phyloP scores from a whole-genome alignment of 2,888 invertebrate species.

The Acanthacorydalis orientalis region DNA sequence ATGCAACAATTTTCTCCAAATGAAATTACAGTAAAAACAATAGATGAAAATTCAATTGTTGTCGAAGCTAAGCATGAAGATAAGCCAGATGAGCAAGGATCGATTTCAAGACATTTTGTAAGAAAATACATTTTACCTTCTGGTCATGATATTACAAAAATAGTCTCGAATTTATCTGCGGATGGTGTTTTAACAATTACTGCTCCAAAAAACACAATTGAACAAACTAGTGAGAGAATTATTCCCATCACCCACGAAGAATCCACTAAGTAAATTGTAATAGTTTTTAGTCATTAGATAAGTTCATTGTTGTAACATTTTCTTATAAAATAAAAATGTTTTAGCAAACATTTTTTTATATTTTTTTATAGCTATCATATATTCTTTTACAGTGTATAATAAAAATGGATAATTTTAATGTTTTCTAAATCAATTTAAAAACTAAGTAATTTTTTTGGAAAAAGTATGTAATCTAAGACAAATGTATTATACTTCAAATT shows the following conservation, averaged over 20 bases:
- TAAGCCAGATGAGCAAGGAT: conserved; percentile 30
- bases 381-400: too few relatives aligned
- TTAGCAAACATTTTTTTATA: too few relatives aligned
- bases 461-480: too few relatives aligned
- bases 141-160: conserved; percentile 24
- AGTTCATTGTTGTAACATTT: too few relatives aligned
- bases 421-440: too few relatives aligned
- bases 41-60: conserved; percentile 25
- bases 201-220: conserved; percentile 23
- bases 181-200: conserved; percentile 30
- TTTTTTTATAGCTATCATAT: too few relatives aligned
- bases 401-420: too few relatives aligned
- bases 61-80: conserved; percentile 33
- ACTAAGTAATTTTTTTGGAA: too few relatives aligned
- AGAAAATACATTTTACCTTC: conserved; percentile 29
- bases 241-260: conserved; percentile 3
- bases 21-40: conserved; percentile 29
- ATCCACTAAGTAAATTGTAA: not conserved
- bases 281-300: too few relatives aligned
- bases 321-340: too few relatives aligned
- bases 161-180: conserved; percentile 27
- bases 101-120: conserved; percentile 29
- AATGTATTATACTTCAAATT: too few relatives aligned
- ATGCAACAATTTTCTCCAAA: conserved; percentile 37
- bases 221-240: not conserved